Evolutionary conservation across 2,797 vertebrate genomes (phyloP).

Genomic region (Mycteria americana): DNA sequence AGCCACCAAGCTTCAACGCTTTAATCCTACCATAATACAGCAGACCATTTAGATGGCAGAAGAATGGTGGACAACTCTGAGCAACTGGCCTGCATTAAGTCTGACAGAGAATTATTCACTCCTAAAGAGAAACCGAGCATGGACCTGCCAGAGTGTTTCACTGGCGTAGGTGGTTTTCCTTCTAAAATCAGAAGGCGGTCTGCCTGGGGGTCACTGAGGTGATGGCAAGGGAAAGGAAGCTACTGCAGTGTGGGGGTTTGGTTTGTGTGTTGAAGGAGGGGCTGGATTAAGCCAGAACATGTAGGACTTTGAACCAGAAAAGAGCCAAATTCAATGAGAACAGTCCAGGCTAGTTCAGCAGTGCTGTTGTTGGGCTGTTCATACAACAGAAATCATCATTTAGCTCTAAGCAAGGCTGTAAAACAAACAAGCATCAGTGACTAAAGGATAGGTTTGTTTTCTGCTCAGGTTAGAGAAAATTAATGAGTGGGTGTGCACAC

Average conservation of each 20-base stretch:
- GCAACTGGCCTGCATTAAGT: background rate
- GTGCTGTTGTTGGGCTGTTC: background rate
- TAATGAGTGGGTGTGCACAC: background rate
- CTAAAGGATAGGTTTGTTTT: background rate
- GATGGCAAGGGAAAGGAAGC: background rate
- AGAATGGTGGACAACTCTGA: background rate
- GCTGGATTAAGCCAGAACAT: background rate
- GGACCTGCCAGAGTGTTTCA: background rate
- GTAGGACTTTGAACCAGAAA: background rate
- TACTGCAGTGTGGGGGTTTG: fast-evolving
- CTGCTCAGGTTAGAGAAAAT: background rate
- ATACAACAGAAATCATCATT: background rate
- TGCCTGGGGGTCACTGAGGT: background rate
- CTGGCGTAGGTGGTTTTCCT: background rate
- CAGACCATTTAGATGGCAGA: background rate
- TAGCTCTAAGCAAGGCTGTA: background rate
- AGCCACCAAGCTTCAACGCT: background rate
- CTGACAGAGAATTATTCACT: background rate
- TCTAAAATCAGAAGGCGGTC: background rate
- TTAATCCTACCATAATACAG: background rate
- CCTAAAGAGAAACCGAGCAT: background rate
- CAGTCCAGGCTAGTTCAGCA: background rate
- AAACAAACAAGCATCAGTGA: background rate
- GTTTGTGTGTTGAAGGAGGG: background rate
- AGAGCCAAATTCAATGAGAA: background rate